phyloP scores from a whole-genome alignment of 2,797 vertebrate genomes.

The Tenualosa thibaudeaui region DNA sequence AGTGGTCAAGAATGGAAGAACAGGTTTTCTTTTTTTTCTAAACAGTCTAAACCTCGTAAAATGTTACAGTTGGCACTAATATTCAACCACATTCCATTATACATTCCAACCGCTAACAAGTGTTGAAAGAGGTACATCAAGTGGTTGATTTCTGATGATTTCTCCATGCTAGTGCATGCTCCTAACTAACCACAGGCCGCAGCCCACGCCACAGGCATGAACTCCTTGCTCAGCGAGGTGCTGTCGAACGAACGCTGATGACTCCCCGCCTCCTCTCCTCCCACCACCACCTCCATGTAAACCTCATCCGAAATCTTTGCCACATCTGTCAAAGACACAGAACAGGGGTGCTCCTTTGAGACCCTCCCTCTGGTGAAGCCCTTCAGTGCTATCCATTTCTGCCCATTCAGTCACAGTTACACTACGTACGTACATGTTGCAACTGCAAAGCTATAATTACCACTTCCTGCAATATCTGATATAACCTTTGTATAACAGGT shows the following conservation, averaged over 20 bases:
- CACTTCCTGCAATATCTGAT: background rate
- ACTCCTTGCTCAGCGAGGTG: constrained; percentile 78
- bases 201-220: constrained; percentile 88
- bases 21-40: background rate
- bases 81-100: background rate
- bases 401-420: background rate
- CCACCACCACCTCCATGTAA: constrained; percentile 91
- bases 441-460: background rate
- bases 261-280: constrained; percentile 79
- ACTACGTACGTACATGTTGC: background rate
- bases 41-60: background rate
- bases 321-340: constrained; percentile 69
- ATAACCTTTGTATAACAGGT: background rate
- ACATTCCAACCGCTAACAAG: background rate
- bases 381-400: background rate
- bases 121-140: background rate
- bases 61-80: too few relatives aligned
- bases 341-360: background rate
- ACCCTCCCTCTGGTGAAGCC: background rate
- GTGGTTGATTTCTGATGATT: background rate
- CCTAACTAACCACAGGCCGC: constrained; percentile 80
- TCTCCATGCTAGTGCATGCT: background rate
- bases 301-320: constrained; percentile 87
- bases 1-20: background rate
- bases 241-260: constrained; percentile 81